A percentile compares a stretch with the other conserved stretches of the same genome.
These are phyloP conservation scores for Sphyrna mokarran DNA, from an alignment of 2,113 vertebrate species.

Conservation along the genomic window DNA sequence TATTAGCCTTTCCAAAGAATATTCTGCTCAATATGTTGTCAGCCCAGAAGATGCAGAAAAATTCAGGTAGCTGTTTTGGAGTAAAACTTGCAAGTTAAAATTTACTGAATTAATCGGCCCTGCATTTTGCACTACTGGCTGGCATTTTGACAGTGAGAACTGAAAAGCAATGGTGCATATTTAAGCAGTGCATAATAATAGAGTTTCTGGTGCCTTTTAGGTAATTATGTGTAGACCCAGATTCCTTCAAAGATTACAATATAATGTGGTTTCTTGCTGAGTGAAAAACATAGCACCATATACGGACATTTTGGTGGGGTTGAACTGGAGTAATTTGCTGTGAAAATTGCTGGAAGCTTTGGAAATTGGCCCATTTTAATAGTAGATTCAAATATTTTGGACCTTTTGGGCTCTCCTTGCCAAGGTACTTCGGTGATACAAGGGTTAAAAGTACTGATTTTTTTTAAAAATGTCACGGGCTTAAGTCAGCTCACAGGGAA, in stretches of 20 bases:
- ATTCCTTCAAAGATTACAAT: neutral
- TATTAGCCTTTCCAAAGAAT: neutral
- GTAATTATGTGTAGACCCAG: neutral
- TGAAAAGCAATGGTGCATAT: neutral
- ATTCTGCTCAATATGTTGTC: neutral
- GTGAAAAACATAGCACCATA: neutral
- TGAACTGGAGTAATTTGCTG: slow-evolving; percentile 1
- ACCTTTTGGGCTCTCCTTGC: neutral
- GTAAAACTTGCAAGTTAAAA: neutral
- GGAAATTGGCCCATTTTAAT: neutral
- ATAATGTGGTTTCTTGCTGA: neutral
- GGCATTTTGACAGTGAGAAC: neutral
- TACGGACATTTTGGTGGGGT: slow-evolving; percentile 1
- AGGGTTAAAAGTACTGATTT: neutral
- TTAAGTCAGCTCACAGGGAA: neutral
- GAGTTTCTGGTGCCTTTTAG: neutral
- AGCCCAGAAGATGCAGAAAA: neutral
- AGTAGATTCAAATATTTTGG: neutral
- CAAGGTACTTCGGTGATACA: neutral
- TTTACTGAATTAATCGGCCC: neutral
- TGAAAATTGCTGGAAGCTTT: slow-evolving; percentile 24
- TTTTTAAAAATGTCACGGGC: no score
- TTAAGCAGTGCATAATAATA: neutral
- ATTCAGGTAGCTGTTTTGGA: neutral
- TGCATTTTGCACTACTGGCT: neutral